phyloP scores from a whole-genome alignment of 64 coral and sea anemone species.

The Pocillopora verrucosa region DNA sequence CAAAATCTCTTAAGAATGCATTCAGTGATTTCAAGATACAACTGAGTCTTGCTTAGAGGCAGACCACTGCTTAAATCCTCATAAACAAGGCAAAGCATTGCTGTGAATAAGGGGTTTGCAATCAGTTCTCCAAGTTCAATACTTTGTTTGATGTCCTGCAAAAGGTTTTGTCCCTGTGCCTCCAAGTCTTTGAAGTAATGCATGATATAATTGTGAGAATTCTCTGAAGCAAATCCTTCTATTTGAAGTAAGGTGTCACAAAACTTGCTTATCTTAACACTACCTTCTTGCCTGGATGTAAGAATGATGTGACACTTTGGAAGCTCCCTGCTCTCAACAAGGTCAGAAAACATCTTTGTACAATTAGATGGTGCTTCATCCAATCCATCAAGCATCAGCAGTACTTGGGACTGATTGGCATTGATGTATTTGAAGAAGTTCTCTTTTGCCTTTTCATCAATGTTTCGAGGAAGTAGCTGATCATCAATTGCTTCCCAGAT shows the following conservation, averaged over 20 bases:
- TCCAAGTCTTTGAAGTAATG: neutral
- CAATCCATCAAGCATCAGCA: constrained; percentile 39
- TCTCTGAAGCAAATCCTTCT: neutral
- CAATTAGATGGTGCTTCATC: neutral
- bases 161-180: neutral
- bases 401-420: constrained; percentile 27
- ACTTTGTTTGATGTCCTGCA: neutral
- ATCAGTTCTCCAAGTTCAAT: neutral
- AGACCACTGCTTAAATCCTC: neutral
- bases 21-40: neutral
- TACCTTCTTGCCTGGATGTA: constrained; percentile 9
- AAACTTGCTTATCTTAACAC: neutral
- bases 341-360: neutral
- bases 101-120: neutral
- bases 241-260: constrained; percentile 21
- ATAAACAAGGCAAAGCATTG: constrained; percentile 8
- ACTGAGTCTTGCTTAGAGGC: neutral
- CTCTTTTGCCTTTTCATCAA: constrained; percentile 13
- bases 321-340: neutral
- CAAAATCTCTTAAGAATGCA: constrained; percentile 3
- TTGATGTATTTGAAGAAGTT: constrained; percentile 20
- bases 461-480: constrained; percentile 43
- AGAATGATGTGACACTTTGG: neutral
- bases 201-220: neutral
- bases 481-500: constrained; percentile 43